Base-by-base conservation (phyloP, 1,140 invertebrate genomes). In the Sycobia sp. region DNA sequence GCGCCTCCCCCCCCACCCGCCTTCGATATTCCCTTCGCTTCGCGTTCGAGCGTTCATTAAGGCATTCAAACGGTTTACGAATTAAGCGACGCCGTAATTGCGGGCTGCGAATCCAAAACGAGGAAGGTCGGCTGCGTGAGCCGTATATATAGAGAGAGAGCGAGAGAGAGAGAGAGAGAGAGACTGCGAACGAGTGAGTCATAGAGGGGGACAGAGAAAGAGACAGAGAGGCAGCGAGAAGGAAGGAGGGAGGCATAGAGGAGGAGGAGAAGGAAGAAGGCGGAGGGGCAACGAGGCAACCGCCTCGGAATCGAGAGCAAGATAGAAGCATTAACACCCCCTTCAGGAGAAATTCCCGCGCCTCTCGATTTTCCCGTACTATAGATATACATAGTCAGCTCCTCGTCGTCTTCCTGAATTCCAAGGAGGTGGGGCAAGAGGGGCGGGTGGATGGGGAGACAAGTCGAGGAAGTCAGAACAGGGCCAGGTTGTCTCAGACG, bases 51-150 rank as follows among this genome's bases (percentile, higher is more conserved):
- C 70, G 66, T 69, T 71, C 70, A 69, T 71, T 69, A 71, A 71
- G 66, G 66, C 65, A 71, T 71, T 71, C 70, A 71, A 68, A 71
- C 66, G 70, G 70, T 69, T 71, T 69, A 69, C 66, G 70, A 71
- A 71, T 71, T 71, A 71, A 69, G 66, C 70, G 66, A 60, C 66
- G 59, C 44, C 70, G 68, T 71, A 71, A 71, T 71, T 71, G 70
- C 70, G 70, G 70, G 61, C 66, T 68, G 64, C 62, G 62, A 67
- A 71, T 69, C 69, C 65, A 71, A 69, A 71, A 71, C 63, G 69
- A 54, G 63, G 63, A 23, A 29, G 54, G 39, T 39, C 29, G 18
- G 25, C 18, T 25, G 10, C 4, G 22, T 1, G 39, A 20, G 58
- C 29, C 29, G 29, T n/a, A n/a, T n/a, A n/a, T n/a, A n/a, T n/a